A percentile compares a stretch with the other conserved stretches of the same genome.
phyloP scores from a whole-genome alignment of 1,140 invertebrate species.

The Pteromalus puparum region DNA sequence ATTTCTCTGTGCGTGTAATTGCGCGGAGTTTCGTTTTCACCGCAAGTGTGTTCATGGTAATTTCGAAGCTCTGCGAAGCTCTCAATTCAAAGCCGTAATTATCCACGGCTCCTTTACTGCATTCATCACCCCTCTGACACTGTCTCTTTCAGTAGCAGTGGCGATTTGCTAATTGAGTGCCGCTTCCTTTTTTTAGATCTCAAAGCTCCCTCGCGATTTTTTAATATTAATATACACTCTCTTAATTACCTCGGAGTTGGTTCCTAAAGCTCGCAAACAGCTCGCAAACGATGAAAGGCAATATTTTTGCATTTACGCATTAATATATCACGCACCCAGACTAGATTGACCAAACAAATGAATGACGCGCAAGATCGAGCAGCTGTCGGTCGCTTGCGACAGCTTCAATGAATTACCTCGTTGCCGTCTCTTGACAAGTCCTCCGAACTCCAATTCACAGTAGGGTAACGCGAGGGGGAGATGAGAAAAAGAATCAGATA shows the following conservation, averaged over 20 bases:
- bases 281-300: too few species aligned
- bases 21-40: slow-evolving; percentile 16
- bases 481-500: not conserved
- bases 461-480: not conserved
- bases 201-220: not conserved
- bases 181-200: not conserved
- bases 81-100: slow-evolving; percentile 27
- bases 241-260: too few species aligned
- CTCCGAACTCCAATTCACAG: not conserved
- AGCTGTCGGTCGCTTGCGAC: not conserved
- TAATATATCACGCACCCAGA: not conserved
- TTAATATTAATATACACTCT: too few species aligned
- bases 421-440: not conserved
- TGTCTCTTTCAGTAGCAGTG: not conserved
- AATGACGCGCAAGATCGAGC: not conserved
- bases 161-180: too few species aligned
- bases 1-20: slow-evolving; percentile 17
- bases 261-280: not conserved
- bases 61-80: not conserved
- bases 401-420: not conserved
- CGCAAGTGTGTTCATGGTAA: not conserved
- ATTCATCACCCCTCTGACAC: slow-evolving; percentile 1
- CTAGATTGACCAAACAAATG: not conserved
- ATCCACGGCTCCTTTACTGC: slow-evolving; percentile 8
- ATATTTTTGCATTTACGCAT: not conserved